These are phyloP conservation scores for Diloba caeruleocephala DNA, from an alignment of 2,888 invertebrate genomes.

Conservation along the genomic window DNA sequence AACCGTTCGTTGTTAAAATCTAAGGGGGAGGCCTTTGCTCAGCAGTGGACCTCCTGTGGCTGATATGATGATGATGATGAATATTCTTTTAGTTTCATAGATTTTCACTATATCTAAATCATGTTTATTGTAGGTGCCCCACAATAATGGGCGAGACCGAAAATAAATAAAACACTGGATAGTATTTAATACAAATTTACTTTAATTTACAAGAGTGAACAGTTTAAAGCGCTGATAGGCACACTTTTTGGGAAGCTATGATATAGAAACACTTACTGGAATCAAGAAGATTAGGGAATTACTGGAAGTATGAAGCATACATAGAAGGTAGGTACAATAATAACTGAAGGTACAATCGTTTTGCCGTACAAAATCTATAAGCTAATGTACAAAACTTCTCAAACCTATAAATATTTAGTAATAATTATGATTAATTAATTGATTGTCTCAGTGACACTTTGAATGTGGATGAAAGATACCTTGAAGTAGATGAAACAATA, in stretches of 20 bases:
- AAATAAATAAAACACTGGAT: slow-evolving; percentile 54
- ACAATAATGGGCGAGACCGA: too few relatives aligned
- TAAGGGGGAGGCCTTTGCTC: too few relatives aligned
- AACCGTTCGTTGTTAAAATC: too few relatives aligned
- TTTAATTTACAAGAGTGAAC: slow-evolving; percentile 77
- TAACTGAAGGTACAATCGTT: slow-evolving; percentile 40
- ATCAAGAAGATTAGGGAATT: slow-evolving; percentile 23
- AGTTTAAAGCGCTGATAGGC: slow-evolving; percentile 70
- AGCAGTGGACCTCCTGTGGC: too few relatives aligned
- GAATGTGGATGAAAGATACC: slow-evolving; percentile 26
- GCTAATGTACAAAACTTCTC: slow-evolving; percentile 62
- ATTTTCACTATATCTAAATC: too few relatives aligned
- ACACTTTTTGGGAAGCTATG: slow-evolving; percentile 63
- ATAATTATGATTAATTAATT: slow-evolving; percentile 16
- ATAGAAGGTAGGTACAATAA: slow-evolving; percentile 22
- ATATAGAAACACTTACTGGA: slow-evolving; percentile 53
- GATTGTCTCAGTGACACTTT: slow-evolving; percentile 37
- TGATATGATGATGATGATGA: too few relatives aligned
- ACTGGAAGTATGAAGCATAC: slow-evolving; percentile 41
- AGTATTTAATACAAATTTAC: slow-evolving; percentile 73
- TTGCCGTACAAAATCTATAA: slow-evolving; percentile 67
- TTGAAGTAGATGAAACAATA: neutral
- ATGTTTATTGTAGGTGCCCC: too few relatives aligned
- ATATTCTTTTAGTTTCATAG: too few relatives aligned
- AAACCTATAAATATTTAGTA: slow-evolving; percentile 38